A percentile compares a stretch with the other conserved stretches of the same genome.
phyloP scores from a whole-genome alignment of 2,797 vertebrate genomes.

The Chromis chromis region DNA sequence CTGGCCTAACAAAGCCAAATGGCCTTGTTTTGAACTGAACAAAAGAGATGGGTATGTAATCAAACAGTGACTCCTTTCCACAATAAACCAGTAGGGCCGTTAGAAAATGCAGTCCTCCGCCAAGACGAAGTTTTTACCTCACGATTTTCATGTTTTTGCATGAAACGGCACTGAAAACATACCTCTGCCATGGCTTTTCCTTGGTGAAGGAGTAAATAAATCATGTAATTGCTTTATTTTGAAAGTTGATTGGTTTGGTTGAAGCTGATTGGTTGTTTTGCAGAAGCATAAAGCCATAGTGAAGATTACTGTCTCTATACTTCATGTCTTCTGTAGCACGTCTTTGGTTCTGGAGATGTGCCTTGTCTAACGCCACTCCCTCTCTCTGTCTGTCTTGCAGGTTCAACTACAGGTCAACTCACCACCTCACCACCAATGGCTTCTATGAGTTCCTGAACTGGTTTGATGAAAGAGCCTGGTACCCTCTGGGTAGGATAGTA shows the following conservation, averaged over 20 bases:
- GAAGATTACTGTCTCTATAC: background rate
- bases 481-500: slow-evolving; percentile 97
- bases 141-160: no score
- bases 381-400: slow-evolving; percentile 69
- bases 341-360: background rate
- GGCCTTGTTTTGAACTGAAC: background rate
- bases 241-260: background rate
- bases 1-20: background rate
- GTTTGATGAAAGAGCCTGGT: slow-evolving; percentile 99
- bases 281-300: background rate
- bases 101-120: no score
- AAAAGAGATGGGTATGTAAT: background rate
- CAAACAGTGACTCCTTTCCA: background rate
- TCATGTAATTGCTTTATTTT: background rate
- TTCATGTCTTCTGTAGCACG: background rate
- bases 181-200: no score
- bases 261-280: background rate
- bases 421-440: slow-evolving; percentile 94
- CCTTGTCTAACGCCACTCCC: slow-evolving; percentile 14
- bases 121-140: no score
- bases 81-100: background rate
- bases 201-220: background rate
- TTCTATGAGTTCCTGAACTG: slow-evolving; percentile 99
- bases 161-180: no score
- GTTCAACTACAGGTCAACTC: slow-evolving; percentile 97